Conservation (phyloP, 1,140 invertebrate species). For the Bactericera cockerelli region DNA sequence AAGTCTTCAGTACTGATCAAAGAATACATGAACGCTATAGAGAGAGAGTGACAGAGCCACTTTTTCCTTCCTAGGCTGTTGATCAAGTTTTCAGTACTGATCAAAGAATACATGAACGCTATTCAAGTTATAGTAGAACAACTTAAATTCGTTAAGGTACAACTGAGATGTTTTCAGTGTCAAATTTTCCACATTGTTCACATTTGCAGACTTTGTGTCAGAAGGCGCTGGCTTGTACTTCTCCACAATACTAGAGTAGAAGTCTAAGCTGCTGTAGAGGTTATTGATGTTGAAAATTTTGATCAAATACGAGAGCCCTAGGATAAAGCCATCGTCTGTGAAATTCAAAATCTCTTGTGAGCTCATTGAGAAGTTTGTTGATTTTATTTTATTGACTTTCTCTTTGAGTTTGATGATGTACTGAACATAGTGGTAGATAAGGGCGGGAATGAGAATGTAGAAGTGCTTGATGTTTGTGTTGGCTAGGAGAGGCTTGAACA, state of each 20-base stretch:
- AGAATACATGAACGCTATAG: too few relatives aligned
- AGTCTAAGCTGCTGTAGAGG: background rate
- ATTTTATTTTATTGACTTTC: conserved; percentile 62
- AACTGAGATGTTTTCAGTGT: conserved; percentile 1
- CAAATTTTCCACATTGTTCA: conserved; percentile 4
- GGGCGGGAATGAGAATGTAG: conserved; percentile 80
- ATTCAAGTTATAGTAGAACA: too few relatives aligned
- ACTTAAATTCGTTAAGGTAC: background rate
- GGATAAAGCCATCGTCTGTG: conserved; percentile 95
- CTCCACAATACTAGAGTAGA: background rate
- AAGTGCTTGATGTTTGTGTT: conserved; percentile 62
- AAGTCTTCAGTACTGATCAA: too few relatives aligned
- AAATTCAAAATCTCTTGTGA: conserved; percentile 37
- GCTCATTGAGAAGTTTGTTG: conserved; percentile 60
- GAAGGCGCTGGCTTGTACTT: background rate
- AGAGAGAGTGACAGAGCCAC: too few relatives aligned
- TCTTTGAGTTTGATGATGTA: conserved; percentile 85
- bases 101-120: too few relatives aligned
- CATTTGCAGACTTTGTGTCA: background rate
- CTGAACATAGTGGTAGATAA: conserved; percentile 91
- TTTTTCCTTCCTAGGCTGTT: too few relatives aligned
- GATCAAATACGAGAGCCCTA: conserved; percentile 40
- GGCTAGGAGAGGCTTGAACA: conserved; percentile 77
- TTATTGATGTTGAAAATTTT: background rate
- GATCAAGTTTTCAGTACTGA: too few relatives aligned